Evolutionary conservation across 1,140 invertebrate species (phyloP).

Genomic region (Brachionus paranguensis): DNA sequence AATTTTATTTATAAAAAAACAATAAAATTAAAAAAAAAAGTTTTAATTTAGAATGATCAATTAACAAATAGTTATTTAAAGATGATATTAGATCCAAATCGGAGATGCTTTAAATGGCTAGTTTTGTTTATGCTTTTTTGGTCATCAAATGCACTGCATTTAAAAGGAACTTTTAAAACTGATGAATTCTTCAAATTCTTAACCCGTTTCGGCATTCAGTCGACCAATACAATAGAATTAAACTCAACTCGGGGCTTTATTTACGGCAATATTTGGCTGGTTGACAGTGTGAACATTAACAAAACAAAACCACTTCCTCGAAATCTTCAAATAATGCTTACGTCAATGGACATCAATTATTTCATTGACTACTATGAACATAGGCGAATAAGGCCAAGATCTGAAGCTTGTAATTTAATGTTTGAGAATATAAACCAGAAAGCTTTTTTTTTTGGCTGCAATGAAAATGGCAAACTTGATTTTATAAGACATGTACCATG

Average conservation of each 20-base stretch:
- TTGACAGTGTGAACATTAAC: conserved; percentile 59
- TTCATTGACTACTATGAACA: conserved; percentile 42
- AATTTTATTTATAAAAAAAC: not conserved
- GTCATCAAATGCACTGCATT: conserved; percentile 44
- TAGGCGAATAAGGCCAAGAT: conserved; percentile 57
- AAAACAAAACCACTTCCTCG: not conserved
- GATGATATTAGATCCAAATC: not conserved
- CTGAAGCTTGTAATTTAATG: conserved; percentile 70
- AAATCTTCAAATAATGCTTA: conserved; percentile 23
- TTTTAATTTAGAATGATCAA: conserved; percentile 13
- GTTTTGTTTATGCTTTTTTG: not conserved
- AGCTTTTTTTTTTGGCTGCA: conserved; percentile 76
- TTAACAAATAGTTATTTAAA: not conserved
- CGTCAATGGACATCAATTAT: conserved; percentile 32
- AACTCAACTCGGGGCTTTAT: conserved; percentile 82
- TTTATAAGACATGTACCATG: conserved; percentile 83
- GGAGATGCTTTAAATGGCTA: not conserved
- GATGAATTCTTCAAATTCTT: conserved; percentile 80
- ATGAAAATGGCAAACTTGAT: conserved; percentile 69
- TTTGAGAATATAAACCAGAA: conserved; percentile 73
- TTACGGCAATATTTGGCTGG: conserved; percentile 82
- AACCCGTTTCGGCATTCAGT: conserved; percentile 90
- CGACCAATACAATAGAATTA: conserved; percentile 73
- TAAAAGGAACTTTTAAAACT: conserved; percentile 52
- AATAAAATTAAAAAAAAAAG: not conserved